Evolutionary conservation across 2,113 vertebrate species (phyloP).

Genomic region (Pterophyllum scalare): DNA sequence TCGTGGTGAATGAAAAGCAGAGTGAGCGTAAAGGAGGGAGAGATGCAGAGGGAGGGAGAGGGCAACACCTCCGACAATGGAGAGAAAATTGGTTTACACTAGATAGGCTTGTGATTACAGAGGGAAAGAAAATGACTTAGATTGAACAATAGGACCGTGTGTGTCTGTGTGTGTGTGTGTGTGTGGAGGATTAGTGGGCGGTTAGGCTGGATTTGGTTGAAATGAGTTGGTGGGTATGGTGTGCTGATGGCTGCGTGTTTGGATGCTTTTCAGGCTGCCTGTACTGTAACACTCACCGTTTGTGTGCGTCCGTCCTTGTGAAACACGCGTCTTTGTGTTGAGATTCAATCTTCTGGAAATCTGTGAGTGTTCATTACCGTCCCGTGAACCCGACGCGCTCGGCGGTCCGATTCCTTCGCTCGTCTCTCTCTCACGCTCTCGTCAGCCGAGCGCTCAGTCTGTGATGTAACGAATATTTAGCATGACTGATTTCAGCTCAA

Average conservation of each 20-base stretch:
- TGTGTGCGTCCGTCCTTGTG: background rate
- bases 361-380: constrained; percentile 22
- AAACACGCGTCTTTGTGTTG: constrained; percentile 20
- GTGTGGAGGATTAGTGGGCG: constrained; percentile 65
- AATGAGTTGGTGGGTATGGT: constrained; percentile 56
- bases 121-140: constrained; percentile 76
- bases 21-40: constrained; percentile 60
- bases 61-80: constrained; percentile 79
- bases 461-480: background rate
- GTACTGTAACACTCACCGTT: constrained; percentile 12
- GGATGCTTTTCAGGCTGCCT: constrained; percentile 29
- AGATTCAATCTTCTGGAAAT: constrained; percentile 33
- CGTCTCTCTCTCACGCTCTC: background rate
- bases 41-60: constrained; percentile 67
- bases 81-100: constrained; percentile 82
- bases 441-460: background rate
- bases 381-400: constrained; percentile 25
- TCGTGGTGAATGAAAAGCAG: constrained; percentile 69
- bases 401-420: background rate
- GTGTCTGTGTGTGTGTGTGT: constrained; percentile 48
- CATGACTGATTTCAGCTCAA: background rate
- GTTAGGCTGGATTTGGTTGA: constrained; percentile 68
- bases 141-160: constrained; percentile 72
- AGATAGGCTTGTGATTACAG: constrained; percentile 81
- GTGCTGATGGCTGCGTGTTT: constrained; percentile 55